Conservation (phyloP, 2,113 vertebrate species). For the Chaetura pelagica region DNA sequence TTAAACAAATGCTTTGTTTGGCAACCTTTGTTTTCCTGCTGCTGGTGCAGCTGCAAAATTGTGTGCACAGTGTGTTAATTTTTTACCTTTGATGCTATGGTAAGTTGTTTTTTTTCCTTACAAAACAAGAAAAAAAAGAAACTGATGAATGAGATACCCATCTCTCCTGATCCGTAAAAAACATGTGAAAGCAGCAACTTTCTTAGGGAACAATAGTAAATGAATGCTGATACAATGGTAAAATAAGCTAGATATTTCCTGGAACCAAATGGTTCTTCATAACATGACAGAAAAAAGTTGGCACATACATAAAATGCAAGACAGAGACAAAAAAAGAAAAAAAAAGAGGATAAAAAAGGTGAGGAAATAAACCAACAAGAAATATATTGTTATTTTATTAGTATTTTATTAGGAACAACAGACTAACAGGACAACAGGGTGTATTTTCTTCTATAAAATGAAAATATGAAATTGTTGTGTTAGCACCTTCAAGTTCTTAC, state of each 20-base stretch:
- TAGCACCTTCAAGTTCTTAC: not conserved
- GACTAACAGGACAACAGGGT: not conserved
- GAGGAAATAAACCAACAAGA: not conserved
- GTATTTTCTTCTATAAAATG: not conserved
- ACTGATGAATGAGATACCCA: constrained; percentile 30
- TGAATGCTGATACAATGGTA: not conserved
- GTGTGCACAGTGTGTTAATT: constrained; percentile 68
- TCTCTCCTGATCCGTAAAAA: constrained; percentile 21
- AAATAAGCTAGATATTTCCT: constrained; percentile 42
- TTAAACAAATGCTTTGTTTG: constrained; percentile 58
- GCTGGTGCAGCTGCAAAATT: constrained; percentile 46
- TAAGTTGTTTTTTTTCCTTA: not conserved
- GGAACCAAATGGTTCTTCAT: constrained; percentile 3
- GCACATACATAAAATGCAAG: not conserved
- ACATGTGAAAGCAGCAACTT: constrained; percentile 33
- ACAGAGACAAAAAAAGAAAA: not conserved
- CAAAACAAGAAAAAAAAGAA: not conserved
- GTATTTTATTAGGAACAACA: not conserved
- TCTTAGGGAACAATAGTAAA: constrained; percentile 38
- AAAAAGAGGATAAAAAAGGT: not conserved
- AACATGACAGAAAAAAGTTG: not conserved
- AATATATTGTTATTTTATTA: not conserved
- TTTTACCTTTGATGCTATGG: constrained; percentile 57
- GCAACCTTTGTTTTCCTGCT: constrained; percentile 56
- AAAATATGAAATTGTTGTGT: not conserved